Evolutionary conservation across 2,113 vertebrate genomes (phyloP).

Genomic region (Holacanthus passer): DNA sequence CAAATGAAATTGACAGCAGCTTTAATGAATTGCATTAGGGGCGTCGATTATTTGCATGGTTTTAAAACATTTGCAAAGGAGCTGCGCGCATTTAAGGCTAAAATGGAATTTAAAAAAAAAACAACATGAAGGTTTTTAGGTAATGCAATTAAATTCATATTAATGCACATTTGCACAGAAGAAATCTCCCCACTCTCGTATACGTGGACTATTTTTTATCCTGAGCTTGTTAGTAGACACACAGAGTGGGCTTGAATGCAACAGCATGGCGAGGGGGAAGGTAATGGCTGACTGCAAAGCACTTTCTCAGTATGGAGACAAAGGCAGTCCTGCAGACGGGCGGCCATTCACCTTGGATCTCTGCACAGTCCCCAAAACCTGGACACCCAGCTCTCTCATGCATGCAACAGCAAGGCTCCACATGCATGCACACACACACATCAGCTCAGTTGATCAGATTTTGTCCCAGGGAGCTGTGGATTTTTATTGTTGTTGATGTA

Average conservation of each 20-base stretch:
- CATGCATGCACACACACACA: conserved; percentile 43
- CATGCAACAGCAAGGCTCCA: conserved; percentile 14
- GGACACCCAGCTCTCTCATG: conserved; percentile 28
- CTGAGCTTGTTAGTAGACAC: conserved; percentile 30
- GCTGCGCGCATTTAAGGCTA: not conserved
- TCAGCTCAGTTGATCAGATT: conserved; percentile 22
- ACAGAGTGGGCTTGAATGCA: conserved; percentile 32
- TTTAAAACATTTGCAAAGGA: conserved; percentile 7
- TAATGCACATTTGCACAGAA: conserved; percentile 6
- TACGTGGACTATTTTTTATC: conserved; percentile 12
- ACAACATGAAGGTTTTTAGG: not conserved
- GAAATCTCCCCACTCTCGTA: not conserved
- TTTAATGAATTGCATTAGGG: conserved; percentile 51
- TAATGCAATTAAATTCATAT: not conserved
- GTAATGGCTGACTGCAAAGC: conserved; percentile 85
- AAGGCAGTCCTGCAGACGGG: conserved; percentile 80
- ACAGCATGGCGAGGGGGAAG: conserved; percentile 73
- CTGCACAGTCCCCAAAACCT: conserved; percentile 32
- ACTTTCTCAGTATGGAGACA: conserved; percentile 81
- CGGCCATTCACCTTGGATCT: conserved; percentile 80
- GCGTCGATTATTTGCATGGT: conserved; percentile 41
- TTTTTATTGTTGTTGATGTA: conserved; percentile 70
- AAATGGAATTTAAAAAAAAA: conserved; percentile 27
- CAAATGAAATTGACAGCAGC: conserved; percentile 40
- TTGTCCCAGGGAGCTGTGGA: conserved; percentile 41